phyloP scores from a whole-genome alignment of 2,113 vertebrate genomes.

The Gymnocephalus cernua region DNA sequence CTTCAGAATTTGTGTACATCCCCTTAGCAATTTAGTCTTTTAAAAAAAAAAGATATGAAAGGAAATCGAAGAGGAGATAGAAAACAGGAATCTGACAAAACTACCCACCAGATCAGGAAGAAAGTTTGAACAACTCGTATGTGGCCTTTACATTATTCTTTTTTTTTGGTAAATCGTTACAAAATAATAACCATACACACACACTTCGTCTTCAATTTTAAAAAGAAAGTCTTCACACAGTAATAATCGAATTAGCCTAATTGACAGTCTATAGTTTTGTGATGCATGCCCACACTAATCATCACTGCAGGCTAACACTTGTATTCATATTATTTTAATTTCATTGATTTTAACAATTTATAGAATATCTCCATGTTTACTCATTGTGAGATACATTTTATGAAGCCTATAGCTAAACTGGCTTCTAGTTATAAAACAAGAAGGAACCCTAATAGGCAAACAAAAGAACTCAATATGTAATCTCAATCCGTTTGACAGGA shows the following conservation, averaged over 20 bases:
- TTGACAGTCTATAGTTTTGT: neutral
- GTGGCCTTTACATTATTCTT: neutral
- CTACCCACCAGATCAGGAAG: neutral
- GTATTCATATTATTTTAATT: neutral
- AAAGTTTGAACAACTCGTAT: neutral
- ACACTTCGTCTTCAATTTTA: neutral
- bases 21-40: neutral
- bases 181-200: slow-evolving; percentile 4
- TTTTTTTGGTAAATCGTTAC: neutral
- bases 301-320: neutral
- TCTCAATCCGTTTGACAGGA: neutral
- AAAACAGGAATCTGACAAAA: neutral
- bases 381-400: neutral
- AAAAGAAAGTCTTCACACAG: neutral
- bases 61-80: neutral
- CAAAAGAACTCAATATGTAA: neutral
- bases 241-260: neutral
- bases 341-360: neutral
- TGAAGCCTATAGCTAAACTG: neutral
- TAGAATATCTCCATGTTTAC: neutral
- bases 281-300: neutral
- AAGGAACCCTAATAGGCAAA: neutral
- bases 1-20: neutral
- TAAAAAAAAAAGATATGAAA: neutral
- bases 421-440: neutral